A percentile compares a stretch with the other conserved stretches of the same genome.
Conservation (phyloP, 2,797 vertebrate genomes). For the Toxotes lorentzi region DNA sequence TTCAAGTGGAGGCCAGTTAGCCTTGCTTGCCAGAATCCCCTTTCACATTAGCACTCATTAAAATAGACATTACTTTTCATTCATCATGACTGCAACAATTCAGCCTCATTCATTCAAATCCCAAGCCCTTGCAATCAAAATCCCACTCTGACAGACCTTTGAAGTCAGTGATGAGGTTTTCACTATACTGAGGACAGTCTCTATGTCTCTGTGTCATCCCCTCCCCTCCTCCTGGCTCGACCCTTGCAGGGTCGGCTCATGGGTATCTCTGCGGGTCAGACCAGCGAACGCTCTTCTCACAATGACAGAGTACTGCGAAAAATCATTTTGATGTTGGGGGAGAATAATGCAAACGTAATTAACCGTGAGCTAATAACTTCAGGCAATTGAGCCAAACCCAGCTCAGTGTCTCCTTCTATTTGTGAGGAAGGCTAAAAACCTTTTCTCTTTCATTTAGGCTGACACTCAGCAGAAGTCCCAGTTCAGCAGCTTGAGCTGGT, state of each 20-base stretch:
- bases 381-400: conserved; percentile 76
- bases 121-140: conserved; percentile 44
- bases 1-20: background rate
- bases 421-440: conserved; percentile 79
- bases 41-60: background rate
- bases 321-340: conserved; percentile 66
- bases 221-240: conserved; percentile 30
- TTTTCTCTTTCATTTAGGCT: conserved; percentile 78
- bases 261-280: conserved; percentile 66
- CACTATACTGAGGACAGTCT: conserved; percentile 52
- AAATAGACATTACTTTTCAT: background rate
- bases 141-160: conserved; percentile 52
- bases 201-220: conserved; percentile 47
- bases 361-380: conserved; percentile 83
- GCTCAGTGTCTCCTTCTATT: conserved; percentile 81
- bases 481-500: conserved; percentile 67
- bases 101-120: conserved; percentile 28
- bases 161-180: conserved; percentile 59
- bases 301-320: conserved; percentile 69
- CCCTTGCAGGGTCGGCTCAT: conserved; percentile 57
- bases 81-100: background rate
- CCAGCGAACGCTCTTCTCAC: conserved; percentile 37
- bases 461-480: conserved; percentile 67
- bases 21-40: background rate
- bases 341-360: conserved; percentile 86